phyloP scores from a whole-genome alignment of 2,888 invertebrate genomes.

The Gonocerus acuteangulatus region DNA sequence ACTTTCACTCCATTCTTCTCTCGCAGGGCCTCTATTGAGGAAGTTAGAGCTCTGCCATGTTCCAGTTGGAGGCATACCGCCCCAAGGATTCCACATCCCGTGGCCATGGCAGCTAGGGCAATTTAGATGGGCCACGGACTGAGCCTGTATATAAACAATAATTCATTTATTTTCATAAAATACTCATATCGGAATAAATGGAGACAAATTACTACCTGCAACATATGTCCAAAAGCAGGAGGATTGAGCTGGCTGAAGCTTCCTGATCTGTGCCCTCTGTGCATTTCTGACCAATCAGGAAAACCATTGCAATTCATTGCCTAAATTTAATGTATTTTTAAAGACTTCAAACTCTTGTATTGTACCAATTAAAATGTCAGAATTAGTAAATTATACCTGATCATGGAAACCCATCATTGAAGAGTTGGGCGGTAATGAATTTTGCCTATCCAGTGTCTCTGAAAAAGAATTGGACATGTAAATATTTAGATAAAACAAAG shows the following conservation, averaged over 20 bases:
- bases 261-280: conserved; percentile 40
- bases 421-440: neutral
- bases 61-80: conserved; percentile 22
- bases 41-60: conserved; percentile 29
- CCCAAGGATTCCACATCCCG: conserved; percentile 38
- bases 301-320: conserved; percentile 8
- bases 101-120: conserved; percentile 50
- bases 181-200: neutral
- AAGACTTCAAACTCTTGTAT: too few species aligned
- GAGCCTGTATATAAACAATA: conserved; percentile 48
- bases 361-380: conserved; percentile 1
- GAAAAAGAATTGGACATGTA: neutral
- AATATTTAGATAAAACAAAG: neutral
- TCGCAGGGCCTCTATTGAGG: conserved; percentile 10
- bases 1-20: conserved; percentile 14
- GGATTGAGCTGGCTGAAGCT: conserved; percentile 37
- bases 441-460: conserved; percentile 10
- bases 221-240: conserved; percentile 46
- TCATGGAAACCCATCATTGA: conserved; percentile 16
- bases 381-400: neutral
- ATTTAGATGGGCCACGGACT: conserved; percentile 62
- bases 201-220: conserved; percentile 47
- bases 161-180: neutral
- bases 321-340: neutral
- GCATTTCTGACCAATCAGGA: conserved; percentile 36